Evolutionary conservation across 1,140 invertebrate species (phyloP), one percentile per base, ranked within the genome.

Genomic region (Drosophila persimilis): DNA sequence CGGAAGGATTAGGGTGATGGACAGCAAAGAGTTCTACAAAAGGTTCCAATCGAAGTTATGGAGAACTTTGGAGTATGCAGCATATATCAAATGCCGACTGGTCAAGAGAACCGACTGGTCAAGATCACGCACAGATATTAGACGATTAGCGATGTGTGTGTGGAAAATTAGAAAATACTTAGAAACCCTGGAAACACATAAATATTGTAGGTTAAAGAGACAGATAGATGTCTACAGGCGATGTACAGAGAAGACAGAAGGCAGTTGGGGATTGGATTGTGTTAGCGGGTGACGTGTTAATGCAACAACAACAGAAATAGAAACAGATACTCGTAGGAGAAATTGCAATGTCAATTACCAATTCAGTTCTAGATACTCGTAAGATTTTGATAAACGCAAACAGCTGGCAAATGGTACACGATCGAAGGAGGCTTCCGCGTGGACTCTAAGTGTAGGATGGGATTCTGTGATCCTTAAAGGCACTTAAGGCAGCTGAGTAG

Each of bases 51-150:
- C 9, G n/a, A 39, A 47, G 15, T 44, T 26, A 65, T 53, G 26
- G 24, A 35, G 41, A 15, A 48, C 20, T 20, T 20, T 20, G 22
- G 24, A 50, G 39, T 26, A 52, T 26, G 13, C 48, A 71, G 73
- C 73, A 73, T 57, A 51, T 56, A 56, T 50, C 57, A 79, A 78
- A 79, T 84, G 81, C 86, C 89, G 88, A 89, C 86, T 89, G 86
- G 79, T 78, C 80, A 75, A 54, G 72, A 64, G 56, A 61, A 64
- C 46, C 73, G 45, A 65, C 29, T 73, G 20, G 20, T 20, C 20
- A 20, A 20, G 20, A 20, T 20, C 54, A 65, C 47, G 69, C 29
- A 78, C 50, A 69, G 26, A 56, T 17, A 69, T 41, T 39, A 58
- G 47, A 56, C 15, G 39, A 39, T 71, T 56, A 70, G 39, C 29